phyloP scores from a whole-genome alignment of 1,140 invertebrate genomes.

The Wiebesia pumilae region DNA sequence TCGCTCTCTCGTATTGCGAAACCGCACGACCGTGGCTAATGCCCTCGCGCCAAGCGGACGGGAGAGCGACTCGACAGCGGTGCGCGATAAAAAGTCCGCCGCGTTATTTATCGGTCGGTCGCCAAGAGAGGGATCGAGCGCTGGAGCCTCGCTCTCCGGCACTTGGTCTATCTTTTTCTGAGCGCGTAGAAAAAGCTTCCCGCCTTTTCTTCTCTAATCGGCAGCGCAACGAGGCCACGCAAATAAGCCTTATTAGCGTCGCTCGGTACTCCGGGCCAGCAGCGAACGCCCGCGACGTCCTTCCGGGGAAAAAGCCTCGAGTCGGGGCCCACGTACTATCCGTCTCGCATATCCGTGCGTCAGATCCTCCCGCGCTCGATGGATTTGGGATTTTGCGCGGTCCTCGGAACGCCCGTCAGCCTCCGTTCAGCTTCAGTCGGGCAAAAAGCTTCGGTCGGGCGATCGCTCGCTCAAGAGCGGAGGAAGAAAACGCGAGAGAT shows the following conservation, averaged over 20 bases:
- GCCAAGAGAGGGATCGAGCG: not conserved
- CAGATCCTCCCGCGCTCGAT: no score
- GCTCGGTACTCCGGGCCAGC: no score
- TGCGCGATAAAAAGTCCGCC: conserved; percentile 5
- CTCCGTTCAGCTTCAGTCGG: not conserved
- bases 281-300: no score
- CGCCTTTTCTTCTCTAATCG: conserved; percentile 22
- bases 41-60: not conserved
- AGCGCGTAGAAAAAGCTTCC: conserved; percentile 29
- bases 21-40: conserved; percentile 13
- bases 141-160: not conserved
- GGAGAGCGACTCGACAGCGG: not conserved
- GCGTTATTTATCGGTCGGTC: conserved; percentile 38
- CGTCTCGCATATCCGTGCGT: no score
- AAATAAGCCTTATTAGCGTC: conserved; percentile 38
- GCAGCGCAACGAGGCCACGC: conserved; percentile 17
- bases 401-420: not conserved
- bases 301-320: no score
- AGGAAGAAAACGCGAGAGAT: conserved; percentile 1
- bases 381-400: not conserved
- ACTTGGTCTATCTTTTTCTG: not conserved
- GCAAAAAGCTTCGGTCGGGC: not conserved
- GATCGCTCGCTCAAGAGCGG: not conserved
- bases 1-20: not conserved
- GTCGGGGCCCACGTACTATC: no score